Conservation (phyloP, 2,888 invertebrate genomes). For the Mythimna loreyi region DNA sequence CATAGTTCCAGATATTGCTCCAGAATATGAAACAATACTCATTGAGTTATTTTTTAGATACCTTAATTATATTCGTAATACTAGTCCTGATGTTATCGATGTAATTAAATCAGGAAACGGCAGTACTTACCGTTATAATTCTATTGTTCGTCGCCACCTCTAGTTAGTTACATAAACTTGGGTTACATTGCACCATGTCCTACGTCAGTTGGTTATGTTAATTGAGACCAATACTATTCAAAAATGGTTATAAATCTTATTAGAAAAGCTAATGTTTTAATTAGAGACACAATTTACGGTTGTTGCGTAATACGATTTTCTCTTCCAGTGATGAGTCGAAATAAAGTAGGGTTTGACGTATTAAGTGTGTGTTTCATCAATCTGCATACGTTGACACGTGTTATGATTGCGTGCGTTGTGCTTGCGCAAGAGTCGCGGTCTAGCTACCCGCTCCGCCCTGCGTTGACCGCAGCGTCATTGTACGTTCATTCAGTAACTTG, state of each 20-base stretch:
- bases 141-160: slow-evolving; percentile 46
- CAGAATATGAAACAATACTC: neutral
- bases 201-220: slow-evolving; percentile 21
- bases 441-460: slow-evolving; percentile 29
- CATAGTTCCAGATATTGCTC: no score
- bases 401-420: slow-evolving; percentile 53
- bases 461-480: slow-evolving; percentile 50
- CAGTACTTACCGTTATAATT: slow-evolving; percentile 30
- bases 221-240: slow-evolving; percentile 17
- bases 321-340: slow-evolving; percentile 23
- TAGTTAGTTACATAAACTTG: slow-evolving; percentile 31
- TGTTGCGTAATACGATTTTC: slow-evolving; percentile 36
- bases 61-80: neutral
- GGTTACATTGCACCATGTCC: neutral
- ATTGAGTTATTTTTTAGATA: neutral
- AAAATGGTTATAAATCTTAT: slow-evolving; percentile 20
- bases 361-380: slow-evolving; percentile 50
- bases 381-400: slow-evolving; percentile 59
- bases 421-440: slow-evolving; percentile 58
- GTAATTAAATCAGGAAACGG: slow-evolving; percentile 57
- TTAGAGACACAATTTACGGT: slow-evolving; percentile 8
- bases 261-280: slow-evolving; percentile 35
- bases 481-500: slow-evolving; percentile 64
- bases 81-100: slow-evolving; percentile 33
- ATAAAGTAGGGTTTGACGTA: slow-evolving; percentile 42